phyloP scores from a whole-genome alignment of 2,888 invertebrate species.

The Drosophila acutilabella region DNA sequence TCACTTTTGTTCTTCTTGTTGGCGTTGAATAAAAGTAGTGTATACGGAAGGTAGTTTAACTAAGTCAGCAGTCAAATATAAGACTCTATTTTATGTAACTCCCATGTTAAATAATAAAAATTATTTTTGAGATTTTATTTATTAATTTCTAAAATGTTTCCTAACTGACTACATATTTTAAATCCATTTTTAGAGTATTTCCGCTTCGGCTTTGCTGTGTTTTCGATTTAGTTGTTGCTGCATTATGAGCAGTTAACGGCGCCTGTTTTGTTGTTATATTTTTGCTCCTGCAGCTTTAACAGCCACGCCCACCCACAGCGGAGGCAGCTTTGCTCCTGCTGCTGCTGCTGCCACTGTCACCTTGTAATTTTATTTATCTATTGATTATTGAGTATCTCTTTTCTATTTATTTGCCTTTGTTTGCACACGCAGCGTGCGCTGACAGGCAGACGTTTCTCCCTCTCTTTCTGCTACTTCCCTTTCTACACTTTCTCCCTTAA shows the following conservation, averaged over 20 bases:
- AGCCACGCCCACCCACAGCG: conserved; percentile 28
- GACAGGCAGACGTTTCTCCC: conserved; percentile 53
- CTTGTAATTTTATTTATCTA: conserved; percentile 82
- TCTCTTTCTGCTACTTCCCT: not conserved
- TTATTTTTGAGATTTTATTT: too few species aligned
- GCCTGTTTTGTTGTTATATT: conserved; percentile 33
- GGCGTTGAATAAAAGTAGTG: conserved; percentile 26
- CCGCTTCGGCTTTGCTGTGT: not conserved
- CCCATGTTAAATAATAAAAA: too few species aligned
- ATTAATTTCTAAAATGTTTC: too few species aligned
- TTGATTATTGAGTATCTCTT: conserved; percentile 83
- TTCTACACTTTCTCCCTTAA: not conserved
- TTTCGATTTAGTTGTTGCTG: conserved; percentile 44
- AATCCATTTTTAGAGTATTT: conserved; percentile 30
- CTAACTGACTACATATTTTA: too few species aligned
- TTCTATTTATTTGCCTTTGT: conserved; percentile 77
- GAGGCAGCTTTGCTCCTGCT: conserved; percentile 40
- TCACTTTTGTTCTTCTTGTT: conserved; percentile 23
- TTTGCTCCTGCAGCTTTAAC: conserved; percentile 68
- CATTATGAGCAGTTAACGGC: conserved; percentile 77
- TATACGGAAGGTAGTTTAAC: not conserved
- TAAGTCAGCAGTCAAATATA: not conserved
- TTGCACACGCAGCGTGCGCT: conserved; percentile 72
- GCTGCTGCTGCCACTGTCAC: conserved; percentile 64
- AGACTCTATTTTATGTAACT: too few species aligned